A percentile compares a stretch with the other conserved stretches of the same genome.
phyloP scores from a whole-genome alignment of 2,888 invertebrate genomes.

The Halictus quadricinctus region DNA sequence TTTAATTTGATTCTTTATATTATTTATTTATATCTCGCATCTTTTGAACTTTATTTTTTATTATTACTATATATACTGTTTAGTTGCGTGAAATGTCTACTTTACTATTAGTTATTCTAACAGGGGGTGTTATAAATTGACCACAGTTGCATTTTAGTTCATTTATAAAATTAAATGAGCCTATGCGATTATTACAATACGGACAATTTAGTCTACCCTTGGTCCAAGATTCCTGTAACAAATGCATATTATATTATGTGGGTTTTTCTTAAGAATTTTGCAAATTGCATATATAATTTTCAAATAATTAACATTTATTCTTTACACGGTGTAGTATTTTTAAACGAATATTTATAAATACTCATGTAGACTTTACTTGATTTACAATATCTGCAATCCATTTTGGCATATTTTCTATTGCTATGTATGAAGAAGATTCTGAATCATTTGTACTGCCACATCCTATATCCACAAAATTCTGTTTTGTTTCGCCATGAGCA shows the following conservation, averaged over 20 bases:
- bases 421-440: conserved; percentile 57
- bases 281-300: not conserved
- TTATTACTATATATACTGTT: not conserved
- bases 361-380: conserved; percentile 51
- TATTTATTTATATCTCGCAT: not conserved
- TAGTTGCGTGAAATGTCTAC: conserved; percentile 53
- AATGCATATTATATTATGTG: conserved; percentile 14
- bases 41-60: not conserved
- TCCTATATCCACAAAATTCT: conserved; percentile 22
- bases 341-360: conserved; percentile 15
- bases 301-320: conserved; percentile 14
- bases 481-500: conserved; percentile 53
- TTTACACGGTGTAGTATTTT: not conserved
- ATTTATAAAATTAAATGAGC: conserved; percentile 65
- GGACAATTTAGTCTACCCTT: conserved; percentile 66
- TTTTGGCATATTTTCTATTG: conserved; percentile 56
- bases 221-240: conserved; percentile 66
- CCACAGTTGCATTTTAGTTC: conserved; percentile 59
- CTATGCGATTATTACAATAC: conserved; percentile 66
- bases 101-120: conserved; percentile 61
- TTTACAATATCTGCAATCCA: conserved; percentile 59
- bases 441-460: conserved; percentile 36
- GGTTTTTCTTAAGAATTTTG: not conserved
- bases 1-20: not conserved
- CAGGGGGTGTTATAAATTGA: conserved; percentile 46